phyloP scores from a whole-genome alignment of 2,797 vertebrate genomes.

The Vespertilio murinus region DNA sequence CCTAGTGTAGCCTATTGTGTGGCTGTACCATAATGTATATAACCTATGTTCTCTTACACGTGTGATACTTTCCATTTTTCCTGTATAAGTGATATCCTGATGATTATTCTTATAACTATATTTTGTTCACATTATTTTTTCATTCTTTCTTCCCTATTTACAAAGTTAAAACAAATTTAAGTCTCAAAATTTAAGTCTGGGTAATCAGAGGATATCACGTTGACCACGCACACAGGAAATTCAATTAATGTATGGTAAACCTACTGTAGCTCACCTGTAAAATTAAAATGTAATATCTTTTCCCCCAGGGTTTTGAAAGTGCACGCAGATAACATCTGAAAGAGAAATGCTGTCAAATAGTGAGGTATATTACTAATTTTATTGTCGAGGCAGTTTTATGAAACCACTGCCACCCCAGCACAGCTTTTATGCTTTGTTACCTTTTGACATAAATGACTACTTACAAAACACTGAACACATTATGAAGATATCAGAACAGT shows the following conservation, averaged over 20 bases:
- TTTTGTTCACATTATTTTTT: neutral
- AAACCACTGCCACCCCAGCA: neutral
- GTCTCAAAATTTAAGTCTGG: neutral
- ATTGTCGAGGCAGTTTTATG: conserved; percentile 20
- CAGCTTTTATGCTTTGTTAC: conserved; percentile 57
- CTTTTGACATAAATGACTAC: conserved; percentile 51
- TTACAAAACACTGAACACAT: conserved; percentile 56
- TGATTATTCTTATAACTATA: neutral
- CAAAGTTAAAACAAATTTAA: neutral
- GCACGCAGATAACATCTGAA: conserved; percentile 46
- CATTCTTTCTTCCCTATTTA: neutral
- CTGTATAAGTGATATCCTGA: neutral
- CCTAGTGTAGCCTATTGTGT: neutral
- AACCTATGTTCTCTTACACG: neutral
- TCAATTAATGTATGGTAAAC: conserved; percentile 26
- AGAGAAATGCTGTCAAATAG: conserved; percentile 24
- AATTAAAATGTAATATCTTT: conserved; percentile 58
- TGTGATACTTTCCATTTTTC: neutral
- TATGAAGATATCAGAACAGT: conserved; percentile 57
- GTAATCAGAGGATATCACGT: conserved; percentile 13
- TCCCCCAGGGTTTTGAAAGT: conserved; percentile 38
- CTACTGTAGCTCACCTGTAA: neutral
- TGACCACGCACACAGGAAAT: conserved; percentile 35
- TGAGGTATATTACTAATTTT: conserved; percentile 49
- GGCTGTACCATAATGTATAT: neutral